Percentiles rank a stretch among this genome's conserved stretches.
phyloP scores from a whole-genome alignment of 2,888 invertebrate species.

The Kuschelorhynchus macadamiae region DNA sequence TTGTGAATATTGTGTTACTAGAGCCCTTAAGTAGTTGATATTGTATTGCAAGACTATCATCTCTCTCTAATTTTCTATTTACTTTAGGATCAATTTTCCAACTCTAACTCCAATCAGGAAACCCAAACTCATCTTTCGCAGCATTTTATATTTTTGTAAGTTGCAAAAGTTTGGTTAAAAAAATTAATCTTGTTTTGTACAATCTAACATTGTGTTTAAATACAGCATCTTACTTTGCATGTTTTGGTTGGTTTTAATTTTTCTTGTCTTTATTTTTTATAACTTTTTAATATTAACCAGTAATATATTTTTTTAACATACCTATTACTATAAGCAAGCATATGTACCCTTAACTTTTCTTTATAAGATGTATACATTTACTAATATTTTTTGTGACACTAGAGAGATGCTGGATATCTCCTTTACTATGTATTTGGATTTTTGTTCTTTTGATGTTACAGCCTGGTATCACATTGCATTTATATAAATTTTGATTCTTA shows the following conservation, averaged over 20 bases:
- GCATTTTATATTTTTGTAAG: conserved; percentile 63
- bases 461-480: conserved; percentile 64
- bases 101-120: conserved; percentile 56
- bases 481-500: conserved; percentile 20
- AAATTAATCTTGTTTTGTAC: conserved; percentile 25
- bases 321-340: neutral
- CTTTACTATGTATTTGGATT: conserved; percentile 29
- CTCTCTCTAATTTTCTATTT: conserved; percentile 29
- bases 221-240: conserved; percentile 60
- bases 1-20: neutral
- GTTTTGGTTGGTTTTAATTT: conserved; percentile 46
- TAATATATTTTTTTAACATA: conserved; percentile 13
- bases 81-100: conserved; percentile 58
- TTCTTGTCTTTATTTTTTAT: conserved; percentile 33
- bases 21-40: too few species aligned
- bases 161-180: conserved; percentile 48
- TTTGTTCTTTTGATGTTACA: conserved; percentile 53
- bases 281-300: conserved; percentile 22
- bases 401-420: conserved; percentile 32
- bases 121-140: conserved; percentile 54
- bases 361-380: conserved; percentile 21
- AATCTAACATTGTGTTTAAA: conserved; percentile 52
- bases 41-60: neutral
- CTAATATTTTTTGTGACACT: conserved; percentile 38
- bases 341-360: conserved; percentile 8